These are phyloP conservation scores for Pammene aurita DNA, from an alignment of 2,888 invertebrate genomes.

Conservation along the genomic window DNA sequence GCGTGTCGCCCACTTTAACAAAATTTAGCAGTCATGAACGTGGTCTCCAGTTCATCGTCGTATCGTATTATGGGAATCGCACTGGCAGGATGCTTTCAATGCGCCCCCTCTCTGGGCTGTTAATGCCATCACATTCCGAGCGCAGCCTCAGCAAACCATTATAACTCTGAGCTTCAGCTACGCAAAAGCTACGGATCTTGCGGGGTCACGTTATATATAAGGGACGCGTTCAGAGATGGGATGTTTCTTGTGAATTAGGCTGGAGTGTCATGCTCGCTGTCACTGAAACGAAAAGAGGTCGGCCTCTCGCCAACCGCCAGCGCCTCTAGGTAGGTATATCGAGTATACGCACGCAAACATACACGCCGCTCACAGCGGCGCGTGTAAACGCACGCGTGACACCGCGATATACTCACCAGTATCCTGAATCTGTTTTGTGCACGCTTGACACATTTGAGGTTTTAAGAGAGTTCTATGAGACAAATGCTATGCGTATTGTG, in stretches of 20 bases:
- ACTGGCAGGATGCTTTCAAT: conserved; percentile 44
- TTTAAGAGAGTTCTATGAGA: background rate
- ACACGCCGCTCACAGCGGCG: conserved; percentile 53
- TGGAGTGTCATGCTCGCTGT: conserved; percentile 59
- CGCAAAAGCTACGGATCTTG: background rate
- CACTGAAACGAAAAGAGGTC: conserved; percentile 80
- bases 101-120: conserved; percentile 48
- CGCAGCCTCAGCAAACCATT: background rate
- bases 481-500: background rate
- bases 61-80: conserved; percentile 39
- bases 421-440: conserved; percentile 18
- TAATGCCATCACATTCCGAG: background rate
- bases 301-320: conserved; percentile 61
- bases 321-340: conserved; percentile 61
- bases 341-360: conserved; percentile 57
- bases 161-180: background rate
- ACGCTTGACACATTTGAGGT: background rate
- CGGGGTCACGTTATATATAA: background rate
- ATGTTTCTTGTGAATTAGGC: conserved; percentile 16
- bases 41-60: conserved; percentile 24
- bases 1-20: conserved; percentile 31
- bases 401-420: conserved; percentile 42
- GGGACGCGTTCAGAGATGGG: background rate
- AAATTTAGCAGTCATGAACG: conserved; percentile 28
- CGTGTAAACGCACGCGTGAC: conserved; percentile 71